These are phyloP conservation scores for Gonatopus flavifemur DNA, from an alignment of 1,140 invertebrate genomes.

Conservation along the genomic window DNA sequence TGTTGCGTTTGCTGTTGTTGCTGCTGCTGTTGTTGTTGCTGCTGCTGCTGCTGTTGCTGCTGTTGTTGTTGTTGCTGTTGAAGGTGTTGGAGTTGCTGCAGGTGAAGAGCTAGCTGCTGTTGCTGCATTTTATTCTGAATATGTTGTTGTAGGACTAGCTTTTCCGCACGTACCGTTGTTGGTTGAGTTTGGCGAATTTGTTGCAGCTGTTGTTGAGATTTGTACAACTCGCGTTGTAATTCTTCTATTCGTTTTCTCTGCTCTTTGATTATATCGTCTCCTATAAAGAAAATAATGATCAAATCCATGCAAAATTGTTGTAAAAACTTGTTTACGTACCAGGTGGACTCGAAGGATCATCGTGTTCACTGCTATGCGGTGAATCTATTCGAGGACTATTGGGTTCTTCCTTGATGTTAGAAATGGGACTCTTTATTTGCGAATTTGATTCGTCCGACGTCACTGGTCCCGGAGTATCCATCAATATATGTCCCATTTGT, in stretches of 20 bases:
- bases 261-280: constrained; percentile 77
- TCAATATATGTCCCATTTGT: constrained; percentile 57
- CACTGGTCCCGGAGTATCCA: constrained; percentile 50
- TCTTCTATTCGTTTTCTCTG: constrained; percentile 88
- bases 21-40: constrained; percentile 35
- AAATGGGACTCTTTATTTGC: constrained; percentile 47
- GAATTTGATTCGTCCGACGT: constrained; percentile 49
- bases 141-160: constrained; percentile 68
- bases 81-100: constrained; percentile 63
- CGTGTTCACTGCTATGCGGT: constrained; percentile 50
- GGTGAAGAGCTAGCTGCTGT: constrained; percentile 60
- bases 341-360: constrained; percentile 50
- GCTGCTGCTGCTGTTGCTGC: constrained; percentile 38
- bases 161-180: constrained; percentile 55
- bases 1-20: constrained; percentile 42
- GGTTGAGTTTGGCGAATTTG: constrained; percentile 60
- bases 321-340: constrained; percentile 33
- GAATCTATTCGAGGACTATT: constrained; percentile 51
- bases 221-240: constrained; percentile 78
- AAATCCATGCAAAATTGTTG: background rate
- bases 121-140: constrained; percentile 70
- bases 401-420: constrained; percentile 50
- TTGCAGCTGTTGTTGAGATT: constrained; percentile 73
- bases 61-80: constrained; percentile 56
- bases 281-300: constrained; percentile 33